phyloP scores from a whole-genome alignment of 1,140 invertebrate genomes.

The Hyposmocoma kahamanoa region DNA sequence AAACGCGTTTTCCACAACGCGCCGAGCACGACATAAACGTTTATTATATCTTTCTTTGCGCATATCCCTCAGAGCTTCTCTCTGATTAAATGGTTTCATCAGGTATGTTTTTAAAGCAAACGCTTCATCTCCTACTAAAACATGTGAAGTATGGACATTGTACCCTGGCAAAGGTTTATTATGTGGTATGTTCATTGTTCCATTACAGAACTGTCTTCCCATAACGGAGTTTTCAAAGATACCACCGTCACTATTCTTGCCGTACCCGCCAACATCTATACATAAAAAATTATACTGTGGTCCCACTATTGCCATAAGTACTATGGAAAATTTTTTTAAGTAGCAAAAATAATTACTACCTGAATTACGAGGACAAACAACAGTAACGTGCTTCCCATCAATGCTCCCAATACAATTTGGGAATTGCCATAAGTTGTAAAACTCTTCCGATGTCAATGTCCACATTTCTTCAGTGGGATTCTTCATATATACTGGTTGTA shows the following conservation, averaged over 20 bases:
- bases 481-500: not conserved
- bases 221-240: slow-evolving; percentile 31
- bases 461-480: not conserved
- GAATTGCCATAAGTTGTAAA: not conserved
- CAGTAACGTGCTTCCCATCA: slow-evolving; percentile 1
- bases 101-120: slow-evolving; percentile 22
- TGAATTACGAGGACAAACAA: slow-evolving; percentile 1
- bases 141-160: slow-evolving; percentile 1
- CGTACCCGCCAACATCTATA: slow-evolving; percentile 46
- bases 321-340: slow-evolving; percentile 39
- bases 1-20: slow-evolving; percentile 20
- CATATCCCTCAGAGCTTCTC: not conserved
- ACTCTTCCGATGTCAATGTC: not conserved
- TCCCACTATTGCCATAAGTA: slow-evolving; percentile 43
- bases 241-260: slow-evolving; percentile 37
- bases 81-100: slow-evolving; percentile 20
- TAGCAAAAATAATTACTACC: slow-evolving; percentile 54
- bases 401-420: slow-evolving; percentile 6
- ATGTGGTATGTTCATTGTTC: slow-evolving; percentile 22
- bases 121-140: slow-evolving; percentile 27
- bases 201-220: slow-evolving; percentile 16
- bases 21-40: slow-evolving; percentile 13
- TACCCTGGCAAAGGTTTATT: slow-evolving; percentile 4
- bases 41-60: not conserved
- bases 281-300: slow-evolving; percentile 14